Base-by-base conservation (phyloP, 2,888 invertebrate species). In the Aspidiotus destructor region DNA sequence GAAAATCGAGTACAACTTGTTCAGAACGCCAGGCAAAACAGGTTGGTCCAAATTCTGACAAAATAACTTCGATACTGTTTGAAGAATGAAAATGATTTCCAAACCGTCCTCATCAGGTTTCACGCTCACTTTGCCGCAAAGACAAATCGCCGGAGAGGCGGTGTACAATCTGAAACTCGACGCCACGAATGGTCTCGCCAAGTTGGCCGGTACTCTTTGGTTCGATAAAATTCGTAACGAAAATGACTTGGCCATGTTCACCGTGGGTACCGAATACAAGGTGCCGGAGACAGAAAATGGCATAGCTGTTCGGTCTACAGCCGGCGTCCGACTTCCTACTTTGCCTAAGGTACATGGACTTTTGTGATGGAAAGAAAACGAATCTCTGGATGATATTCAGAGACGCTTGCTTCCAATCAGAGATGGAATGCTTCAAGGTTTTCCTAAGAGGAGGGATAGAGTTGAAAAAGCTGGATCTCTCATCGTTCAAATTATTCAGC, bases 151-250 rank as follows among this genome's bases (percentile, higher is more conserved):
- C n/a, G 69, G 61, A 3, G 69, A 69, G 16, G 44, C 57, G 13
- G 40, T 16, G 3, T 69, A 69, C 55, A 8, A n/a, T 15, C 57
- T 57, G 15, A 55, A 69, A 44, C 13, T 57, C 0, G 42, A 55
- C 40, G 54, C 41, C 11, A 44, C 41, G 11, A 40, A 57, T 15
- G 62, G 69, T 5, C 16, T 62, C 1, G 7, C 62, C 11, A 57
- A 57, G 55, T 17, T 62, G 9, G 57, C 55, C 10, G 48, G 41
- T 7, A 62, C 16, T 1, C 40, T 69, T 11, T 69, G 69, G 69
- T 62, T 69, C 28, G 69, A 69, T 17, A 69, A 69, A 11, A 55
- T 41, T 28, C 62, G 62, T 16, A 54, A 69, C n/a, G 69, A 62
- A 11, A 62, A 8, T 15, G 40, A 69, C 16, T 57, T 62, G n/a